Evolutionary conservation across 2,113 vertebrate species (phyloP), one percentile per base, ranked within the genome.

Genomic region (Sinocyclocheilus rhinocerous): DNA sequence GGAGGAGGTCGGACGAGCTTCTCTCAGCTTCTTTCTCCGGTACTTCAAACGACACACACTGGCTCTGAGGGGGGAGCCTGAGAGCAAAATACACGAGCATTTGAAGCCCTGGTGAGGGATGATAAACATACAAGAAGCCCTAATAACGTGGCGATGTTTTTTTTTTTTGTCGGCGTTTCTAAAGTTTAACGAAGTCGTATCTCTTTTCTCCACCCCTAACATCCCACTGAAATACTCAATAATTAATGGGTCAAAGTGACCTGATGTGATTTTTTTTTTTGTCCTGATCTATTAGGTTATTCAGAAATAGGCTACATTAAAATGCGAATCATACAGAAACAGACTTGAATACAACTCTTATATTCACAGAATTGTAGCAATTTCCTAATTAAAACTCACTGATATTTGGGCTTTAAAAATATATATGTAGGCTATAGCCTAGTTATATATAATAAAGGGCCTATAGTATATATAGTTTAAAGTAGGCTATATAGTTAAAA

Each of bases 111-210:
- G 85, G 93, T 93, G 94, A 94, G 92, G 93, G 92, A 90, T 92
- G 92, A 90, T 88, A 93, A 72, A 88, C 90, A 92, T 93, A 93
- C 93, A 93, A 91, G 92, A 90, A 93, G 93, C 85, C 92, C 91
- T 93, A 94, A 95, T 95, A 95, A 95, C 94, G 94, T 94, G 94
- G 94, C 94, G 91, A 91, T 90, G 92, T 48, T 48, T 88, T 39
- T 48, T 48, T 88, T 39, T 88, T 92, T 94, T 93, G 91, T 93
- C 91, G 92, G 87, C 73, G 89, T 80, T 93, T 84, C 93, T 94
- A 93, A 94, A 92, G 93, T 93, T 94, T 92, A 86, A 93, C 93
- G 94, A 93, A 95, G 91, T 92, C 90, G 89, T 81, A 87, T 91
- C 90, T 87, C 88, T 83, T 91, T 2, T 92, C 89, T 87, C 91